Evolutionary conservation across 2,113 vertebrate genomes (phyloP).

Genomic region (Speoplatyrhinus poulsoni): DNA sequence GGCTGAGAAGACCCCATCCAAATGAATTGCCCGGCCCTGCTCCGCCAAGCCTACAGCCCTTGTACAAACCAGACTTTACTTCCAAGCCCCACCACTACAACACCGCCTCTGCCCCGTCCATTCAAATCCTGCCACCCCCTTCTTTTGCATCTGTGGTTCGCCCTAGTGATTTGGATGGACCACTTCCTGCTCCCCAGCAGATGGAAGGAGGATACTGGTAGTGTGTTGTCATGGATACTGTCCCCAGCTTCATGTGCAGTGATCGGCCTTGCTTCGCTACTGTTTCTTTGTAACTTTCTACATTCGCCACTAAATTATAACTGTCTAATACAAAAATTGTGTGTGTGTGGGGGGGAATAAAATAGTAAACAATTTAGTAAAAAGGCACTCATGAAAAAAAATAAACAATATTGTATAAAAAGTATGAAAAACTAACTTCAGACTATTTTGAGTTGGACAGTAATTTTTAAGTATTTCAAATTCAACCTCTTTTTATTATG

Average conservation of each 20-base stretch:
- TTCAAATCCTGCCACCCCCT: conserved; percentile 54
- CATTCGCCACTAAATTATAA: conserved; percentile 90
- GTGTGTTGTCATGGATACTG: conserved; percentile 87
- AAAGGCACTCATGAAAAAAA: conserved; percentile 85
- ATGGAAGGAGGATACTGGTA: conserved; percentile 70
- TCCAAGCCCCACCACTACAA: conserved; percentile 18
- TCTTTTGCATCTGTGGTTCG: conserved; percentile 85
- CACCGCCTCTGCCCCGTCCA: conserved; percentile 31
- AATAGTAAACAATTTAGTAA: conserved; percentile 74
- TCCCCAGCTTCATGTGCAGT: conserved; percentile 93
- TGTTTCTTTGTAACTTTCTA: conserved; percentile 92
- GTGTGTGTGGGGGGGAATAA: conserved; percentile 35
- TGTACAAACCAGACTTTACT: conserved; percentile 33
- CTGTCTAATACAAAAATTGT: conserved; percentile 78
- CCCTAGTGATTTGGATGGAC: conserved; percentile 71
- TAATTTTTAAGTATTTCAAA: conserved; percentile 84
- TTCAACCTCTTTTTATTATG: conserved; percentile 89
- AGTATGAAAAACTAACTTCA: conserved; percentile 79
- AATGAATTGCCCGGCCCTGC: conserved; percentile 75
- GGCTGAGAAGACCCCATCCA: conserved; percentile 94
- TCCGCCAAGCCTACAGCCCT: conserved; percentile 19
- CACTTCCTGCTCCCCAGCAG: conserved; percentile 69
- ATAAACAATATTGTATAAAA: conserved; percentile 78
- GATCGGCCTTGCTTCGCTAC: conserved; percentile 93
- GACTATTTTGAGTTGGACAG: conserved; percentile 81